Evolutionary conservation across 2,888 invertebrate species (phyloP).

Genomic region (Mesopsocus fuscifrons): DNA sequence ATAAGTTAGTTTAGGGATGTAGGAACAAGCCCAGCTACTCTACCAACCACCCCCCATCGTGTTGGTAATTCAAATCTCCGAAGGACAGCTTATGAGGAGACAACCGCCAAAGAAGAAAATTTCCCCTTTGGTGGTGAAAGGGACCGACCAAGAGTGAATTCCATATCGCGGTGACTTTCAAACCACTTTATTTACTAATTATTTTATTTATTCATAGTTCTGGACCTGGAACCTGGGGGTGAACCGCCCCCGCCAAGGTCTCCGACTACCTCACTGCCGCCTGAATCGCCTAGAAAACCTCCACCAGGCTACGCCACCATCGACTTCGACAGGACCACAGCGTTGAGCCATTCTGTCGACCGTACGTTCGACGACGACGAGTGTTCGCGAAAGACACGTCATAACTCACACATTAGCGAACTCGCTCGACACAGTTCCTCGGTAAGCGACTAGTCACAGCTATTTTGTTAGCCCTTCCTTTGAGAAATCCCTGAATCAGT

Average conservation of each 20-base stretch:
- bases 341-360: conserved; percentile 63
- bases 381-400: conserved; percentile 59
- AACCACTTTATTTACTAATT: too few relatives aligned
- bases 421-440: conserved; percentile 36
- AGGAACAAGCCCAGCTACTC: too few relatives aligned
- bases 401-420: conserved; percentile 52
- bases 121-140: too few relatives aligned
- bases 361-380: conserved; percentile 45
- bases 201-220: conserved; percentile 63
- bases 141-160: too few relatives aligned
- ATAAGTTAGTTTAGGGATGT: too few relatives aligned
- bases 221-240: conserved; percentile 41
- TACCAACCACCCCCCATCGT: conserved; percentile 23
- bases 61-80: conserved; percentile 31
- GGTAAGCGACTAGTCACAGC: conserved; percentile 38
- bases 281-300: conserved; percentile 31
- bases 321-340: conserved; percentile 85
- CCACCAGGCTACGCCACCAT: conserved; percentile 68
- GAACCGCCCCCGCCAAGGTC: conserved; percentile 14
- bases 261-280: conserved; percentile 22
- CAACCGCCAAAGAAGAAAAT: too few relatives aligned
- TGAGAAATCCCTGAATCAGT: too few relatives aligned
- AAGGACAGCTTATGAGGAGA: too few relatives aligned
- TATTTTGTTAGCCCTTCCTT: too few relatives aligned
- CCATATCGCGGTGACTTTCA: too few relatives aligned